A percentile compares a stretch with the other conserved stretches of the same genome.
phyloP scores from a whole-genome alignment of 2,113 vertebrate species.

The Limnothrissa miodon region DNA sequence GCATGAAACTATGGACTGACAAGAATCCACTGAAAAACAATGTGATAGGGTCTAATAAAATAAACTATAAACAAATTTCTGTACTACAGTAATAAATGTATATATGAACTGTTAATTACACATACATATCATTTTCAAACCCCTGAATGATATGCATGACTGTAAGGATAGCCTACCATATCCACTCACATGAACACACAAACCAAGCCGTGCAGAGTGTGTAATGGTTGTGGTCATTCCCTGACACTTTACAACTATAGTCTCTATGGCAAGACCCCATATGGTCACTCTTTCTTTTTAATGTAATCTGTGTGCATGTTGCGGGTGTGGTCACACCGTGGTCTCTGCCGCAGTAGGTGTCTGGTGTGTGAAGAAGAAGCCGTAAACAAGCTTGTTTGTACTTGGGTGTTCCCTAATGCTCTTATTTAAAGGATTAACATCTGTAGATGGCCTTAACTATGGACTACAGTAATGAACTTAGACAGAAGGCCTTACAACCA shows the following conservation, averaged over 20 bases:
- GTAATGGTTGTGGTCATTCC: neutral
- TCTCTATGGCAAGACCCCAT: neutral
- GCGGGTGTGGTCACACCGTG: neutral
- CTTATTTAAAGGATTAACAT: conserved; percentile 69
- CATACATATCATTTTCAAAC: too few relatives aligned
- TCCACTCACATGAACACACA: neutral
- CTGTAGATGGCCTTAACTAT: conserved; percentile 68
- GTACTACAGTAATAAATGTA: too few relatives aligned
- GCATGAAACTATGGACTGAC: neutral
- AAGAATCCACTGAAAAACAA: too few relatives aligned
- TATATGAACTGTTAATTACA: too few relatives aligned
- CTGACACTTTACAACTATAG: neutral
- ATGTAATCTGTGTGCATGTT: conserved; percentile 25
- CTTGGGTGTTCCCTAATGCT: conserved; percentile 69
- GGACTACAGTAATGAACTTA: conserved; percentile 66
- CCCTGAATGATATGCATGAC: neutral
- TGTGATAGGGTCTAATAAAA: too few relatives aligned
- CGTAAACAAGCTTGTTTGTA: conserved; percentile 48
- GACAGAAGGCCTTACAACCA: conserved; percentile 63
- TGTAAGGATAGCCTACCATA: neutral
- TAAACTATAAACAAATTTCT: too few relatives aligned
- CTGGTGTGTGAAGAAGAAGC: neutral
- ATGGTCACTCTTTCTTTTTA: conserved; percentile 1
- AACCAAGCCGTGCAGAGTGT: too few relatives aligned
- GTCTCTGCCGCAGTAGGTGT: conserved; percentile 19